Evolutionary conservation across 2,113 vertebrate species (phyloP), one percentile per base, ranked within the genome.

Genomic region (Salminus brasiliensis): DNA sequence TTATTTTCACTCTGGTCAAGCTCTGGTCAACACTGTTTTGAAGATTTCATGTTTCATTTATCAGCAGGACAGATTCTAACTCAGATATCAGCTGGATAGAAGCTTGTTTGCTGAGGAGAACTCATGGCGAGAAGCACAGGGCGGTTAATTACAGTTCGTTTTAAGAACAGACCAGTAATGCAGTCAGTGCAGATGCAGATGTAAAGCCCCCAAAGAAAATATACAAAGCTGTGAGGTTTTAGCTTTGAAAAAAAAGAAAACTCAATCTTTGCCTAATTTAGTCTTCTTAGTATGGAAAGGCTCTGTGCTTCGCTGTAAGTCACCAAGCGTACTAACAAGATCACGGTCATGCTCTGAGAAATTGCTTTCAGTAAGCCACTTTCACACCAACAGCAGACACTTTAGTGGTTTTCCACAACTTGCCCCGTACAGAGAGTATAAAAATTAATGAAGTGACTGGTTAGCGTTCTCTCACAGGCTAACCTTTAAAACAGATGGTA

Each of bases 361-460:
- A 80, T 74, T 73, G 78, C 60, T 74, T 80, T 80, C 78, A 41
- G 29, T 63, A 80, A 74, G 62, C 78, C 36, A 68, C 62, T 80
- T 80, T 74, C 47, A 80, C 71, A 68, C 71, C 47, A 80, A 80
- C 71, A 80, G 57, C 53, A 34, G 55, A 63, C 30, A 68, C 12
- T 68, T 72, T 12, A 8, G 34, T 39, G 70, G 10, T 67, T 80
- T 39, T 80, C 60, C 23, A 15, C 55, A 60, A 30, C 34, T 57
- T 67, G 43, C 66, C 27, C 36, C 25, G 59, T 34, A 30, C 41
- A 52, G 23, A 30, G 34, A 53, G 30, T 36, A 53, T 65, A 66
- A 32, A 32, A 57, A 57, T 30, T 59, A 36, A 72, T 57, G 32
- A 60, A 27, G 12, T 27, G 27, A 60, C 57, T 29, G 25, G 10